phyloP scores from a whole-genome alignment of 2,888 invertebrate genomes.

The Neocrepidodera transversa region DNA sequence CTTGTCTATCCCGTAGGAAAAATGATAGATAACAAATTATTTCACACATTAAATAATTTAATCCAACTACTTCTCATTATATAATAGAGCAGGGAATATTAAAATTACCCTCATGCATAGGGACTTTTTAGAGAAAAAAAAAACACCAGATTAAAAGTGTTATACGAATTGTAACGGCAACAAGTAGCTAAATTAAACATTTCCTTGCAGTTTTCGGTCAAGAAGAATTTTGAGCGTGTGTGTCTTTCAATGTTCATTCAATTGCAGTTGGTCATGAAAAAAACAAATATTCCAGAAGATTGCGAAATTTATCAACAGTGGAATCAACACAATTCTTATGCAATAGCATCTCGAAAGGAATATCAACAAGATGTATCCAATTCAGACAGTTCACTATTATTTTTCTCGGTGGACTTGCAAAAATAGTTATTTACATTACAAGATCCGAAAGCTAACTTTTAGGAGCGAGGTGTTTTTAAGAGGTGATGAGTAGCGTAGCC shows the following conservation, averaged over 20 bases:
- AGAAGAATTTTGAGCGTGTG: slow-evolving; percentile 41
- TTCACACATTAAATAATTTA: slow-evolving; percentile 20
- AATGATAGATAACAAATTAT: not conserved
- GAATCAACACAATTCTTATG: slow-evolving; percentile 18
- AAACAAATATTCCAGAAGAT: slow-evolving; percentile 14
- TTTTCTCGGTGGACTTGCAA: slow-evolving; percentile 34
- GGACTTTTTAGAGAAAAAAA: slow-evolving; percentile 40
- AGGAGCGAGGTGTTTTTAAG: too few species aligned
- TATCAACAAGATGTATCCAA: slow-evolving; percentile 26
- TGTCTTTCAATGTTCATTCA: slow-evolving; percentile 29
- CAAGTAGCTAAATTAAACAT: slow-evolving; percentile 37
- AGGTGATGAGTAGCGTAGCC: too few species aligned
- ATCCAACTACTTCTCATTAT: slow-evolving; percentile 37
- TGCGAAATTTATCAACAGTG: slow-evolving; percentile 28
- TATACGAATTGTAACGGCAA: slow-evolving; percentile 39
- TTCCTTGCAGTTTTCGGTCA: slow-evolving; percentile 39
- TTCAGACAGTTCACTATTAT: slow-evolving; percentile 6
- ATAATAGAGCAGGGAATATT: slow-evolving; percentile 40
- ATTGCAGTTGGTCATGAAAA: not conserved
- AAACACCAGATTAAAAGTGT: slow-evolving; percentile 29
- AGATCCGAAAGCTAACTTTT: too few species aligned
- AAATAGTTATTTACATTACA: too few species aligned
- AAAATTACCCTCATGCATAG: slow-evolving; percentile 39
- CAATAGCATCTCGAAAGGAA: slow-evolving; percentile 22
- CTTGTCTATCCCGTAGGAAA: slow-evolving; percentile 6